Percentiles rank a stretch among this genome's conserved stretches.
Conservation (phyloP, 2,113 vertebrate species). For the Salvelinus sp. region DNA sequence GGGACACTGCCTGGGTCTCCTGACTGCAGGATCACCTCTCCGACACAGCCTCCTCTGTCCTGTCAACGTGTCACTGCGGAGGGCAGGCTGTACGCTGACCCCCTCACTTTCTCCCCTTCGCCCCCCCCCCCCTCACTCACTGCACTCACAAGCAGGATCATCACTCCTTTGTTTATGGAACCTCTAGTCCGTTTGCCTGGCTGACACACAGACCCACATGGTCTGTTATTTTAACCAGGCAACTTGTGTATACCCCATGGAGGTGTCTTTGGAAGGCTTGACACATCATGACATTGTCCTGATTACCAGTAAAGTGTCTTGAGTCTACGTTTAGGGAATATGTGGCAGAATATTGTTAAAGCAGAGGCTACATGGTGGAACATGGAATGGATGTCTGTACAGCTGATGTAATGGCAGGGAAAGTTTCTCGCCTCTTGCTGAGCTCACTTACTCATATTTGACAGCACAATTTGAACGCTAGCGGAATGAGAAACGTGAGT, state of each 20-base stretch:
- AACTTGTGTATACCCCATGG: too few relatives aligned
- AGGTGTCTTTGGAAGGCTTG: too few relatives aligned
- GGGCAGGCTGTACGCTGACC: neutral
- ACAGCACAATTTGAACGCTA: neutral
- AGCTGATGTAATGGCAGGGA: neutral
- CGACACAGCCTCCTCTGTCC: neutral
- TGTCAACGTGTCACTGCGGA: neutral
- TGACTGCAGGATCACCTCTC: constrained; percentile 16
- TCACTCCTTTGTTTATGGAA: neutral
- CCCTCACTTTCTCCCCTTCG: neutral
- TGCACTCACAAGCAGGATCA: neutral
- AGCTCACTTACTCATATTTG: neutral
- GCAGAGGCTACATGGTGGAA: neutral
- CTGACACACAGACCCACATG: neutral
- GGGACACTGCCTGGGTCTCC: neutral
- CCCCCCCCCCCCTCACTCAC: too few relatives aligned
- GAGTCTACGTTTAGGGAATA: neutral
- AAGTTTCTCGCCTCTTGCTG: neutral
- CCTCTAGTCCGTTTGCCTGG: neutral
- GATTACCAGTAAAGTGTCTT: neutral
- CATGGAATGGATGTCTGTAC: neutral
- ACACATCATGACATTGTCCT: neutral
- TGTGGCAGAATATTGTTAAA: neutral
- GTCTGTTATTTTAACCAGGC: neutral
- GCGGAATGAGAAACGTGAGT: neutral